These are phyloP conservation scores for Lerista edwardsae DNA, from an alignment of 2,797 vertebrate species.

Conservation along the genomic window DNA sequence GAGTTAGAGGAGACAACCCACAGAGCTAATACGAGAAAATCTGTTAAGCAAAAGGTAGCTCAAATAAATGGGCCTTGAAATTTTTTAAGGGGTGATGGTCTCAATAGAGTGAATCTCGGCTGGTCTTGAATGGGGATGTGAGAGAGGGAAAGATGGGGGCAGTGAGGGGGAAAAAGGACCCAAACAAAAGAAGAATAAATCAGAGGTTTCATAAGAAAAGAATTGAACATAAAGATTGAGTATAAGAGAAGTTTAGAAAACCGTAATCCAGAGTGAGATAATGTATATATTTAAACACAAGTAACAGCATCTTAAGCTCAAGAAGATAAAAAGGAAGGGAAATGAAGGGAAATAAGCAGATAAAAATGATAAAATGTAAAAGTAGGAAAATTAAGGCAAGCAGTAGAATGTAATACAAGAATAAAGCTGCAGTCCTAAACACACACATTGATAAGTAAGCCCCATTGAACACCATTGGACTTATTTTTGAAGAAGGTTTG, in stretches of 20 bases:
- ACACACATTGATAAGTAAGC: not conserved
- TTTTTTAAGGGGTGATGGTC: not conserved
- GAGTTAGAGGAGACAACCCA: not conserved
- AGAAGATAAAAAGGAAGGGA: not conserved
- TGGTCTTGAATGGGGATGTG: not conserved
- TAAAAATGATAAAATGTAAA: not conserved
- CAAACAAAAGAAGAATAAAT: not conserved
- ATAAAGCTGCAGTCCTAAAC: not conserved
- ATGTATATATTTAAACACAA: not conserved
- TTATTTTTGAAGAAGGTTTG: not conserved
- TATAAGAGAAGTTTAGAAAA: not conserved
- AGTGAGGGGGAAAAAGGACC: not conserved
- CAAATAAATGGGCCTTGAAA: not conserved
- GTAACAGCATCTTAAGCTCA: not conserved
- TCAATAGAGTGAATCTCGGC: not conserved
- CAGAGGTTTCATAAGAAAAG: not conserved
- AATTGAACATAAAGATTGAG: not conserved
- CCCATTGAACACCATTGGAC: not conserved
- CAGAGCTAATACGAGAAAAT: not conserved
- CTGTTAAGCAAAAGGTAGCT: not conserved
- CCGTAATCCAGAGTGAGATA: not conserved
- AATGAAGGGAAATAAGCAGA: not conserved
- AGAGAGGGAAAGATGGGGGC: not conserved
- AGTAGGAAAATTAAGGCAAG: not conserved
- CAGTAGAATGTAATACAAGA: not conserved